Base-by-base conservation (phyloP, 2,888 invertebrate genomes). In the Eupeodes luniger region DNA sequence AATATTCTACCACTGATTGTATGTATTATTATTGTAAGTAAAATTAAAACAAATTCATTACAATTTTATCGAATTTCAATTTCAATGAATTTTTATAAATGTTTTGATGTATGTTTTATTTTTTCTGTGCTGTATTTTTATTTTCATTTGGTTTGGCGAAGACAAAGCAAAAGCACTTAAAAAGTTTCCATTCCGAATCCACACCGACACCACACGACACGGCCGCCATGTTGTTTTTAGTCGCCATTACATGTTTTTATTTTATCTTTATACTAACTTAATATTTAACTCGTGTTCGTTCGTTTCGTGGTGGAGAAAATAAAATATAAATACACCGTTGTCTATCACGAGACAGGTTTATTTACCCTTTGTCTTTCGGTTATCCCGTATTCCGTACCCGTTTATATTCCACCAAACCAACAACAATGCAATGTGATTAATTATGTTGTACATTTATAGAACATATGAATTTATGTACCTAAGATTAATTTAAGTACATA, bases 211-310 rank as follows among this genome's bases (percentile, higher is more conserved):
- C 81, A 14, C 51, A 53, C 27, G n/a, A 47, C 34, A 55, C 44
- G 76, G 83, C 83, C n/a, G 86, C 86, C 86, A 87, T 87, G 69
- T 87, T 87, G 51, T 74, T 61, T 78, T 85, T 57, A 59, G 55
- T 55, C 70, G 55, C 70, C 66, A 53, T 77, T 62, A 49, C 70
- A 64, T 27, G 27, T 27, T 27, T 44, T 12, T 61, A 19, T 74
- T 19, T 47, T 69, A 49, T 36, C 49, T 11, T 49, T 27, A 11
- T 27, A 27, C 27, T 27, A 27, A 27, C 27, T 27, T 27, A 27
- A 27, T 27, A 27, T 27, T 57, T 57, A 7, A 12, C 5, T 12
- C 36, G n/a, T 57, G 34, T 72, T 27, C 1, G 57, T 19, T 59
- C 40, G 55, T 27, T 27, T 27, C 27, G 27, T 1, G 27, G 27